Base-by-base conservation (phyloP, 2,113 vertebrate genomes). In the Epinephelus cyanopodus region DNA sequence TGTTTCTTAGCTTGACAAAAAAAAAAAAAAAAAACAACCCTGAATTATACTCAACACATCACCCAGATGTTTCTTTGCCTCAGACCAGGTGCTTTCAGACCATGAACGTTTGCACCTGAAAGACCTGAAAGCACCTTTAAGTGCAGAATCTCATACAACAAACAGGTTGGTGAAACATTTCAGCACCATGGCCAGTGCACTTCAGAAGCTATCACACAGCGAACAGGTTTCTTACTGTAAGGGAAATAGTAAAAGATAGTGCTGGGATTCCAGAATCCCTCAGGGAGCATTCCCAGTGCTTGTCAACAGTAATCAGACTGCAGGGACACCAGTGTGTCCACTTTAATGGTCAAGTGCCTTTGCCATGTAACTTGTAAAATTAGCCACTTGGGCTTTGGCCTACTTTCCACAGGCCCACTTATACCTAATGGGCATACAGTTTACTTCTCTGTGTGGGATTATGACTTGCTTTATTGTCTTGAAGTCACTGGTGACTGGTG, bases 281-380 rank as follows among this genome's bases (percentile, higher is more conserved):
- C 18, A 13, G 73, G 80, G 72, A 61, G 27, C 17, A 18, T 69
- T 72, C 7, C 52, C 54, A 12, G 71, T n/a, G 27, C 64, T 61
- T 67, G 56, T 87, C 84, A 70, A 62, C 74, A 67, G 39, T 69
- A 80, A 79, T 79, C 73, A 75, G 74, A 62, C 64, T 6, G 18
- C 25, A 72, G 78, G 77, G 76, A 82, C 56, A 74, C 81, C 52
- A 4, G 42, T 69, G 69, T 56, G 57, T 66, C 73, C 37, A 52
- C 74, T 79, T 85, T 74, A 82, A 77, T 64, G 67, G 83, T 62
- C 81, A 79, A 87, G 60, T 75, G 64, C 8, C 11, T 6, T 45
- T 52, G 66, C 14, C 54, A 64, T 50, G 23, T 64, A 53, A 3
- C 50, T 77, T 61, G 33, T 47, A 11, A 85, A 85, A 81, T 58